These are phyloP conservation scores for Ammodytes marinus DNA, from an alignment of 2,113 vertebrate genomes.

Conservation along the genomic window DNA sequence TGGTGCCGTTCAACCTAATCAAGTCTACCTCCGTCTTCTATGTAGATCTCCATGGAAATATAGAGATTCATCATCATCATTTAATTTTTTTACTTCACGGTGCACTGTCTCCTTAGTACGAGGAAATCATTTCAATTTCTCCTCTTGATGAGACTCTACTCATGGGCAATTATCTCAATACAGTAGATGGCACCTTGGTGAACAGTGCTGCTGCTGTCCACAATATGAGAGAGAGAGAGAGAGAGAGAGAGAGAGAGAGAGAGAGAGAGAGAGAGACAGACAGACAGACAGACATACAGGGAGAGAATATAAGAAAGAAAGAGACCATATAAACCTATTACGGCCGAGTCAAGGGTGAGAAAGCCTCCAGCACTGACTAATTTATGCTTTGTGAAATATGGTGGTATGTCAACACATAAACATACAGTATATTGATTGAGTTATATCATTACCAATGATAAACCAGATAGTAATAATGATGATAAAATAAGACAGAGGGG, in stretches of 20 bases:
- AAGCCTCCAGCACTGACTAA: slow-evolving; percentile 11
- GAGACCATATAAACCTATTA: slow-evolving; percentile 31
- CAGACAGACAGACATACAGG: too few species aligned
- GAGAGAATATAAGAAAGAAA: not conserved
- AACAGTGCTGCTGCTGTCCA: slow-evolving; percentile 66
- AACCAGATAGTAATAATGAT: slow-evolving; percentile 28
- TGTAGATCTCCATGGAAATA: slow-evolving; percentile 83
- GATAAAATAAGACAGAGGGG: slow-evolving; percentile 3
- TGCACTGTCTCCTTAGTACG: slow-evolving; percentile 78
- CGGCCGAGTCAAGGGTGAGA: not conserved
- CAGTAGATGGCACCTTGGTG: slow-evolving; percentile 82
- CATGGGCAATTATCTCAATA: slow-evolving; percentile 85
- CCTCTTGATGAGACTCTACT: slow-evolving; percentile 87
- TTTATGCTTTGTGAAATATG: slow-evolving; percentile 38
- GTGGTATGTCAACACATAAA: slow-evolving; percentile 13
- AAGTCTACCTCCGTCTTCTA: slow-evolving; percentile 77
- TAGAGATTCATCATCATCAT: slow-evolving; percentile 83
- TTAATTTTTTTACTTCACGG: slow-evolving; percentile 85
- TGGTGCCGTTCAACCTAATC: slow-evolving; percentile 82
- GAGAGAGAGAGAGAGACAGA: slow-evolving; percentile 30
- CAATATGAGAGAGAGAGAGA: slow-evolving; percentile 45
- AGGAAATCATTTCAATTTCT: slow-evolving; percentile 88
- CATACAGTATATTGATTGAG: slow-evolving; percentile 1
- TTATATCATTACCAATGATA: slow-evolving; percentile 12
- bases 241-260: slow-evolving; percentile 22